A percentile compares a stretch with the other conserved stretches of the same genome.
Evolutionary conservation across 2,113 vertebrate species (phyloP).

Genomic region (Stercorarius parasiticus): DNA sequence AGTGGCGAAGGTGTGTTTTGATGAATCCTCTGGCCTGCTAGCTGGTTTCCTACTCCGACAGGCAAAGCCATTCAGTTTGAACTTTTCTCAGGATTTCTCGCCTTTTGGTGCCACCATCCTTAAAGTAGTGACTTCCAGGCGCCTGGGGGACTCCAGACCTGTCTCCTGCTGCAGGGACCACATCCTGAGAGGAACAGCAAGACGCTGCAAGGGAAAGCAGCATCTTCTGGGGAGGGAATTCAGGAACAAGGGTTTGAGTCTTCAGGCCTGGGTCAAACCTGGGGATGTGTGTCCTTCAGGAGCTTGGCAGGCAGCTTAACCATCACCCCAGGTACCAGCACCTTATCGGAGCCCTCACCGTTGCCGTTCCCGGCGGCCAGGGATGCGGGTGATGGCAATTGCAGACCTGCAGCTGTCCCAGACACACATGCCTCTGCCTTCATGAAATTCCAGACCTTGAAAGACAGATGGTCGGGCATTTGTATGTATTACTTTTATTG

Average conservation of each 20-base stretch:
- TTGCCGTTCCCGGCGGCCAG: not conserved
- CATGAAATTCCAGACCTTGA: not conserved
- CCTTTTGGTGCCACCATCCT: not conserved
- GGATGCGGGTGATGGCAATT: not conserved
- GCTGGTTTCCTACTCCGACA: not conserved
- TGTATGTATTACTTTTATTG: not conserved
- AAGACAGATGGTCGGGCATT: not conserved
- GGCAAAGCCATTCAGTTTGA: not conserved
- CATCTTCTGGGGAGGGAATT: no score
- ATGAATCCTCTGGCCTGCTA: not conserved
- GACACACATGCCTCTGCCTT: not conserved
- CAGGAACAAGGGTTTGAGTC: not conserved
- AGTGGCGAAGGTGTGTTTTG: fast-evolving
- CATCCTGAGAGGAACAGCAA: not conserved
- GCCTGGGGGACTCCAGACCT: not conserved
- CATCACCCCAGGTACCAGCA: not conserved
- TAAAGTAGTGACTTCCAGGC: not conserved
- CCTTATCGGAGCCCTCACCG: not conserved
- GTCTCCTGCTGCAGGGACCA: not conserved
- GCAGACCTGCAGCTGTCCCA: not conserved
- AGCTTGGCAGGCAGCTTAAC: not conserved
- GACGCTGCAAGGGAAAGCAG: not conserved
- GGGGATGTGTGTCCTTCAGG: not conserved
- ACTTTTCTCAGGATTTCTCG: not conserved
- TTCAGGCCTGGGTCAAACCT: not conserved